Base-by-base conservation (phyloP, 2,797 vertebrate genomes). In the Neostethus bicornis region DNA sequence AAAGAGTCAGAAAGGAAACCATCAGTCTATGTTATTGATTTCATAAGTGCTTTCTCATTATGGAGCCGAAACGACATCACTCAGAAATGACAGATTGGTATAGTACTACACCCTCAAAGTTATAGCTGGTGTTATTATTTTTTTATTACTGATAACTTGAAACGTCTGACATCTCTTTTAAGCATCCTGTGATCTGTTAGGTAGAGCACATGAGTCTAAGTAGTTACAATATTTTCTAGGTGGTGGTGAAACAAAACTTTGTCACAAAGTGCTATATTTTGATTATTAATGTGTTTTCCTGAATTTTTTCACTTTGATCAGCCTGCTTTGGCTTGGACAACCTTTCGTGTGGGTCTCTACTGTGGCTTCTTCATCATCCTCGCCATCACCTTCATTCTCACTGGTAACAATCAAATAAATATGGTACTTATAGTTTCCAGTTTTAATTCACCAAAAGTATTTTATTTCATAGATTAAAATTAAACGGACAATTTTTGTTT, bases 311-410 rank as follows among this genome's bases (percentile, higher is more conserved):
- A 17, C 19, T 23, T 42, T 51, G 0, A 53, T 49, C 88, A 99
- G 97, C 96, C 97, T 70, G 95, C 96, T 50, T 92, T 96, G 87
- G 95, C 95, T 62, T 99, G 97, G 97, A 99, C 97, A 28, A 99
- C 96, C 8, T 99, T 98, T 83, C 93, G 97, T 52, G 96, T 98
- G 17, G 97, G 97, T 51, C 91, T 99, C 17, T 99, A 92, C 89
- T 99, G 95, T 24, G 97, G 97, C 46, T 91, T 98, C 89, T 96
- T 99, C 83, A 91, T 98, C 85, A 95, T 96, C 70, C 87, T 99
- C 7, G 94, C 94, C 4, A 80, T 96, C 69, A 89, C 94, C 32
- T 94, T 97, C 70, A 51, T 95, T 73, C 92, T 98, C 73, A 92
- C 92, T 69, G 97, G 97, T 97, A 51, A 49, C 1, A 53, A 43